phyloP scores from a whole-genome alignment of 2,888 invertebrate genomes.

The Drosophila mettleri region DNA sequence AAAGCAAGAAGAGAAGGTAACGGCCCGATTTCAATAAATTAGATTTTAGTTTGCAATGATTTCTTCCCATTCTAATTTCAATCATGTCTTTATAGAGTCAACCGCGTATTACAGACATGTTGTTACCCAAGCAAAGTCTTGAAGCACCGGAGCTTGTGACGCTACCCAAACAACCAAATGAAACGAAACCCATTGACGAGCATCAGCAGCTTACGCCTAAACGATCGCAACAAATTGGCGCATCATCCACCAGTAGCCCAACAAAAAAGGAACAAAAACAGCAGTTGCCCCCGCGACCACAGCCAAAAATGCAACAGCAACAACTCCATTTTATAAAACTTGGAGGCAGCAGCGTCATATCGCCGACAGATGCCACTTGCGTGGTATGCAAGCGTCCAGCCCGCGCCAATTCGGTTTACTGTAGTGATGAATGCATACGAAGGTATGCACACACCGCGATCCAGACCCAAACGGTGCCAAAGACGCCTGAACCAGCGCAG shows the following conservation, averaged over 20 bases:
- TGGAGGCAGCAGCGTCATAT: slow-evolving; percentile 22
- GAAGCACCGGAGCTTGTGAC: slow-evolving; percentile 14
- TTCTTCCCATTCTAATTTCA: background rate
- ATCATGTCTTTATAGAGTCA: slow-evolving; percentile 40
- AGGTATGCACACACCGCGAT: slow-evolving; percentile 92
- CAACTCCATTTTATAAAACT: slow-evolving; percentile 70
- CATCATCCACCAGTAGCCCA: slow-evolving; percentile 5
- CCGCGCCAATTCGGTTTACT: slow-evolving; percentile 94
- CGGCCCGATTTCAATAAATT: background rate
- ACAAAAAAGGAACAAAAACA: slow-evolving; percentile 25
- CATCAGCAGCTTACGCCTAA: slow-evolving; percentile 20
- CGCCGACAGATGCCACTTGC: slow-evolving; percentile 84
- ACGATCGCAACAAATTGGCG: slow-evolving; percentile 9
- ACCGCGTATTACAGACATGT: slow-evolving; percentile 71
- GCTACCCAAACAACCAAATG: slow-evolving; percentile 32
- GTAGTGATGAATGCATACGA: slow-evolving; percentile 94
- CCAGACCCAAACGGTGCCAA: slow-evolving; percentile 62
- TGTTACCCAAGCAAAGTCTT: slow-evolving; percentile 28
- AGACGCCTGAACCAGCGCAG: slow-evolving; percentile 55
- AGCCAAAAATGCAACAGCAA: slow-evolving; percentile 58
- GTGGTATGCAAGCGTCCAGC: slow-evolving; percentile 91
- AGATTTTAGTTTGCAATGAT: background rate
- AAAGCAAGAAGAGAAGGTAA: slow-evolving; percentile 79
- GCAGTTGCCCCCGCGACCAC: slow-evolving; percentile 16
- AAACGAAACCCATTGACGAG: slow-evolving; percentile 40